Evolutionary conservation across 2,113 vertebrate genomes (phyloP).

Genomic region (Tichodroma muraria): DNA sequence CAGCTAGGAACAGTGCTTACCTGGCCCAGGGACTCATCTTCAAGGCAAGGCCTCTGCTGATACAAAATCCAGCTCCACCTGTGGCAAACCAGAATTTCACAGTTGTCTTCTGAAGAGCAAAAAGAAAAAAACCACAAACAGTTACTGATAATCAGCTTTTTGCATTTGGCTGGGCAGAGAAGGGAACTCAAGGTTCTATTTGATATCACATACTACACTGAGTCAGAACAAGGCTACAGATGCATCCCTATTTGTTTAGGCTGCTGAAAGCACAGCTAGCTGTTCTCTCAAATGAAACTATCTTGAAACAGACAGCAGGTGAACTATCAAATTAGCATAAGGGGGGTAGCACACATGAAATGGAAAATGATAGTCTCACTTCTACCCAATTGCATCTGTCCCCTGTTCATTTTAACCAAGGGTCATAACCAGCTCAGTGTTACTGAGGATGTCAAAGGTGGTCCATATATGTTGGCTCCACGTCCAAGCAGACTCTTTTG

Average conservation of each 20-base stretch:
- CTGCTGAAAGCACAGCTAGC: not conserved
- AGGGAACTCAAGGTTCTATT: not conserved
- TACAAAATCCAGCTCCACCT: constrained; percentile 95
- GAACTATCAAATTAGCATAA: not conserved
- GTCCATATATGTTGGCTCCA: not conserved
- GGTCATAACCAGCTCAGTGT: not conserved
- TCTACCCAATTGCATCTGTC: not conserved
- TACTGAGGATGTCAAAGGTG: not conserved
- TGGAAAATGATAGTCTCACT: not conserved
- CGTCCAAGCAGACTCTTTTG: not conserved
- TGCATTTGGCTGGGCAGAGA: not conserved
- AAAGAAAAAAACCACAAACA: not conserved
- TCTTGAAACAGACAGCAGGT: not conserved
- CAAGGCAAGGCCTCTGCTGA: constrained; percentile 92
- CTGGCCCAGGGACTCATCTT: constrained; percentile 99
- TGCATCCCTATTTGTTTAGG: not conserved
- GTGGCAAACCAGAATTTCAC: constrained; percentile 98
- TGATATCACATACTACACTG: not conserved
- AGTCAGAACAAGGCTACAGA: not conserved
- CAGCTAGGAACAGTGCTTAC: constrained; percentile 53
- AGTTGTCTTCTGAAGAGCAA: constrained; percentile 68
- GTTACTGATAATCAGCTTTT: not conserved
- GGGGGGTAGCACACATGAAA: not conserved
- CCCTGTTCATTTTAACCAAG: not conserved
- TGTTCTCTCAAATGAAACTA: not conserved